These are phyloP conservation scores for Acromyrmex charruanus DNA, from an alignment of 1,140 invertebrate genomes.

Conservation along the genomic window DNA sequence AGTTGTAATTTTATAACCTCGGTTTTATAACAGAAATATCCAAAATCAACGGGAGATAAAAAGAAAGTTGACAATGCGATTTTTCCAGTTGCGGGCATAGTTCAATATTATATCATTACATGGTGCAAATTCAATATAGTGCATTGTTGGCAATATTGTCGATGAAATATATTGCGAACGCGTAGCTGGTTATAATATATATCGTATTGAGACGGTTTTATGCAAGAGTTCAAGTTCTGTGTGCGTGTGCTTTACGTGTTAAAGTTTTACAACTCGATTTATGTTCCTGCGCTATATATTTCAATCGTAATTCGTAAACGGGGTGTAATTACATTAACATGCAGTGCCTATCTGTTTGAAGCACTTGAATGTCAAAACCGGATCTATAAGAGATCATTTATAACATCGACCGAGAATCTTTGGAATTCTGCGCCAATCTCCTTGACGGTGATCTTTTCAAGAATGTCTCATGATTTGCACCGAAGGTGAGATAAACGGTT, in stretches of 20 bases:
- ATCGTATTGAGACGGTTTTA: conserved; percentile 16
- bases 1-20: conserved; percentile 24
- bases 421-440: neutral
- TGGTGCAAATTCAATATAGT: conserved; percentile 4
- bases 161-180: neutral
- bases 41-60: neutral
- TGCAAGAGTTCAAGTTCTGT: conserved; percentile 14
- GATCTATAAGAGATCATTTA: conserved; percentile 39
- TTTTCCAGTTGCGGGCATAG: neutral
- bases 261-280: conserved; percentile 29
- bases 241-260: neutral
- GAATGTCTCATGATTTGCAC: neutral
- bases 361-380: conserved; percentile 6
- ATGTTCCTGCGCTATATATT: neutral
- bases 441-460: neutral
- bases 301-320: conserved; percentile 32
- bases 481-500: conserved; percentile 25
- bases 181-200: neutral
- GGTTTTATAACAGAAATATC: conserved; percentile 15
- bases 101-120: neutral
- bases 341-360: neutral
- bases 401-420: neutral
- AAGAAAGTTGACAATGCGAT: conserved; percentile 14
- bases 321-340: conserved; percentile 28
- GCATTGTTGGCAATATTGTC: neutral